These are phyloP conservation scores for Coccyzus lansbergi DNA, from an alignment of 2,797 vertebrate genomes.

Conservation along the genomic window DNA sequence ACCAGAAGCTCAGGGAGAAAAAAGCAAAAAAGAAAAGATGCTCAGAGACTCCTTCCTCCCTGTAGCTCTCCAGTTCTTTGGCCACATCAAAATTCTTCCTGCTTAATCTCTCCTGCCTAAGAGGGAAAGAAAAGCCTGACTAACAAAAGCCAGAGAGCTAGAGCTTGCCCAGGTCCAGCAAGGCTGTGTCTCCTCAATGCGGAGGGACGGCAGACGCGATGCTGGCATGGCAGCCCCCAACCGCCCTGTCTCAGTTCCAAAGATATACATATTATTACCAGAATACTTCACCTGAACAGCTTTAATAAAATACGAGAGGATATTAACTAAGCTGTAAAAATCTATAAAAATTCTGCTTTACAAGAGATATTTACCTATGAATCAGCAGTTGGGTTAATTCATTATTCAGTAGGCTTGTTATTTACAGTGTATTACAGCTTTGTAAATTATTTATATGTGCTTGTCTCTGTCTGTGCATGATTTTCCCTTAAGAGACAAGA, in stretches of 20 bases:
- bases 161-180: neutral
- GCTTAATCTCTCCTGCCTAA: constrained; percentile 6
- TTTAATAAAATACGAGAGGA: constrained; percentile 74
- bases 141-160: constrained; percentile 7
- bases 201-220: neutral
- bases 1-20: neutral
- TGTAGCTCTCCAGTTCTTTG: neutral
- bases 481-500: constrained; percentile 74
- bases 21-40: neutral
- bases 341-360: constrained; percentile 78
- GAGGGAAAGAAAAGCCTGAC: neutral
- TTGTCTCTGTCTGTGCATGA: constrained; percentile 74
- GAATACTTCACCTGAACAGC: constrained; percentile 71
- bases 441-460: constrained; percentile 83
- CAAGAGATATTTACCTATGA: constrained; percentile 81
- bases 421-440: constrained; percentile 82
- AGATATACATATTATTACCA: constrained; percentile 64
- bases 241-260: constrained; percentile 16
- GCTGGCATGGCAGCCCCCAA: neutral
- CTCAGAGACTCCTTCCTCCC: neutral
- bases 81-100: constrained; percentile 38
- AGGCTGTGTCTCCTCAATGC: neutral
- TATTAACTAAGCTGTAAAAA: constrained; percentile 78
- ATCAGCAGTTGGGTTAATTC: constrained; percentile 83
- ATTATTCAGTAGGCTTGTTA: constrained; percentile 83